Evolutionary conservation across 2,888 invertebrate species (phyloP).

Genomic region (Coleophora deauratella): DNA sequence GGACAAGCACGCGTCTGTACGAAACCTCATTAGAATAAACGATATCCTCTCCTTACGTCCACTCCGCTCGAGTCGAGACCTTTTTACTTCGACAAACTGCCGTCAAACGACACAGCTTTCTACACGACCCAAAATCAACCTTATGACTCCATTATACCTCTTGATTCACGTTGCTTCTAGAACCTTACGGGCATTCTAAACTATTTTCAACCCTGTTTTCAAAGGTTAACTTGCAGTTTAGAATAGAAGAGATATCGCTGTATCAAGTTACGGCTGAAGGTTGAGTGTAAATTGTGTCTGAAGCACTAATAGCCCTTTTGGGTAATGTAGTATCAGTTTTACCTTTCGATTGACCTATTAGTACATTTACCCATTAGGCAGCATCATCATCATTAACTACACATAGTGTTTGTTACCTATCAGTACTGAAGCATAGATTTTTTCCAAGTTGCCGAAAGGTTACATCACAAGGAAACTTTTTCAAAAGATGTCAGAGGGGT

Average conservation of each 20-base stretch:
- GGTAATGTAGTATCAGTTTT: conserved; percentile 20
- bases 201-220: conserved; percentile 33
- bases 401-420: too few relatives aligned
- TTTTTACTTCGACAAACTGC: conserved; percentile 72
- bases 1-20: conserved; percentile 33
- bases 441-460: too few relatives aligned
- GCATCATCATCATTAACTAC: not conserved
- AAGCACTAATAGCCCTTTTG: conserved; percentile 49
- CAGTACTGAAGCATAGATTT: too few relatives aligned
- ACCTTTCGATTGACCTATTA: not conserved
- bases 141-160: conserved; percentile 26
- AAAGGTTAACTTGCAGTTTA: conserved; percentile 37
- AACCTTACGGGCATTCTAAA: conserved; percentile 15
- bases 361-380: too few relatives aligned
- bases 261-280: conserved; percentile 51
- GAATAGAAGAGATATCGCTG: conserved; percentile 33
- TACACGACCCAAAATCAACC: conserved; percentile 21
- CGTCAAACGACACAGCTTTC: conserved; percentile 57
- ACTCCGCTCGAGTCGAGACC: conserved; percentile 65
- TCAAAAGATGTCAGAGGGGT: too few relatives aligned
- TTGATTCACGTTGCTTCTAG: conserved; percentile 23
- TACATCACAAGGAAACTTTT: too few relatives aligned
- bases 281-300: conserved; percentile 65
- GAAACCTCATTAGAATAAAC: conserved; percentile 74
- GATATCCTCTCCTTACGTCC: conserved; percentile 73